Percentiles rank a stretch among this genome's conserved stretches.
Evolutionary conservation across 2,797 vertebrate genomes (phyloP).

Genomic region (Myioborus miniatus): DNA sequence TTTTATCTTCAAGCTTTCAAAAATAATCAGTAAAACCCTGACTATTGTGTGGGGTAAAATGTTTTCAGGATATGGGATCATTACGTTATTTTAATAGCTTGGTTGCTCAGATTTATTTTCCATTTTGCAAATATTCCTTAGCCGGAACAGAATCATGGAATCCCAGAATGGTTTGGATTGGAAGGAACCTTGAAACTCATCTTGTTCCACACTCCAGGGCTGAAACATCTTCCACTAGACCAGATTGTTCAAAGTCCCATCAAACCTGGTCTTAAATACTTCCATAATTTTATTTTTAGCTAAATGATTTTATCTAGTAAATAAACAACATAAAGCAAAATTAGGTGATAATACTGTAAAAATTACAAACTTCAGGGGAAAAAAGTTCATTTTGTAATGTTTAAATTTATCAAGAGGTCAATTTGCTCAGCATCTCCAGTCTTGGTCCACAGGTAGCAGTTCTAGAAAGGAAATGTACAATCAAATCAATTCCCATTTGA

Average conservation of each 20-base stretch:
- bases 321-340: background rate
- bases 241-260: background rate
- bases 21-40: background rate
- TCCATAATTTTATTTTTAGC: background rate
- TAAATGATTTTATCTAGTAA: background rate
- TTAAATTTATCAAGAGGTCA: background rate
- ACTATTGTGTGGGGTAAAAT: background rate
- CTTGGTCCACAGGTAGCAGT: background rate
- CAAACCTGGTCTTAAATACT: background rate
- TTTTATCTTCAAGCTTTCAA: background rate
- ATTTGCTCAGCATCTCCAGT: background rate
- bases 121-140: background rate
- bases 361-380: fast-evolving
- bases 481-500: background rate
- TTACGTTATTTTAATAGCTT: background rate
- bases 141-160: background rate
- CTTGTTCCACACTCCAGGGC: fast-evolving
- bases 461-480: background rate
- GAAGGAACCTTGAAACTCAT: background rate
- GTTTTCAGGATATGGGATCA: background rate
- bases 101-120: background rate
- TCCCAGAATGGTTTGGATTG: background rate
- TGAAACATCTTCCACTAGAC: background rate
- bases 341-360: background rate
- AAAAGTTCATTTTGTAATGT: background rate